Percentiles rank a stretch among this genome's conserved stretches.
Evolutionary conservation across 2,113 vertebrate species (phyloP).

Genomic region (Cyprinodon variegatus): DNA sequence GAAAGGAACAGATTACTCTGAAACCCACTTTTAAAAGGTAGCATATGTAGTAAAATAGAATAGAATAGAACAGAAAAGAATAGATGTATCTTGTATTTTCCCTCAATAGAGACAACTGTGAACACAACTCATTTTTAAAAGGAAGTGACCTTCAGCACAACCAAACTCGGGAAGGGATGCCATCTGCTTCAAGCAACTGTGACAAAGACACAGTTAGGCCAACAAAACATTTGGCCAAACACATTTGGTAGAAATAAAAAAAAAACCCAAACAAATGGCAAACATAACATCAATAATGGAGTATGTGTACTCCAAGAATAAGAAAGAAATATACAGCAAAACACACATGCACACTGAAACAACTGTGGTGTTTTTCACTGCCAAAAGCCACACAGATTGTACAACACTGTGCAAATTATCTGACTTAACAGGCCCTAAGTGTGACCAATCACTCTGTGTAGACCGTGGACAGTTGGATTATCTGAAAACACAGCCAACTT

Average conservation of each 20-base stretch:
- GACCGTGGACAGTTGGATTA: slow-evolving; percentile 69
- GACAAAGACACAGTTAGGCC: neutral
- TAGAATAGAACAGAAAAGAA: too few species aligned
- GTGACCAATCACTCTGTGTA: slow-evolving; percentile 72
- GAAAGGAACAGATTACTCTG: neutral
- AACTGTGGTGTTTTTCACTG: neutral
- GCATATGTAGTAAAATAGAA: neutral
- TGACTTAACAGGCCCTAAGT: slow-evolving; percentile 71
- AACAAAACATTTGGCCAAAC: neutral
- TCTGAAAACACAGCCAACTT: slow-evolving; percentile 60
- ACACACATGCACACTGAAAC: neutral
- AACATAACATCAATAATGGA: neutral
- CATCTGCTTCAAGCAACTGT: neutral
- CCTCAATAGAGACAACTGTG: neutral
- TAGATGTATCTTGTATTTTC: too few species aligned
- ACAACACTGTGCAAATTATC: slow-evolving; percentile 52
- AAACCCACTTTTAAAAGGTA: neutral
- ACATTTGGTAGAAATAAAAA: neutral
- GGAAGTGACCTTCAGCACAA: neutral
- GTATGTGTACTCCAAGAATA: neutral
- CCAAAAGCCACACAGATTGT: neutral
- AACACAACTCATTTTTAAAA: neutral
- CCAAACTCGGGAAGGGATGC: neutral
- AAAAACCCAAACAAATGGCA: neutral
- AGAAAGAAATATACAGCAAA: neutral